Evolutionary conservation across 2,888 invertebrate genomes (phyloP), one percentile per base, ranked within the genome.

Genomic region (Altica lythri): DNA sequence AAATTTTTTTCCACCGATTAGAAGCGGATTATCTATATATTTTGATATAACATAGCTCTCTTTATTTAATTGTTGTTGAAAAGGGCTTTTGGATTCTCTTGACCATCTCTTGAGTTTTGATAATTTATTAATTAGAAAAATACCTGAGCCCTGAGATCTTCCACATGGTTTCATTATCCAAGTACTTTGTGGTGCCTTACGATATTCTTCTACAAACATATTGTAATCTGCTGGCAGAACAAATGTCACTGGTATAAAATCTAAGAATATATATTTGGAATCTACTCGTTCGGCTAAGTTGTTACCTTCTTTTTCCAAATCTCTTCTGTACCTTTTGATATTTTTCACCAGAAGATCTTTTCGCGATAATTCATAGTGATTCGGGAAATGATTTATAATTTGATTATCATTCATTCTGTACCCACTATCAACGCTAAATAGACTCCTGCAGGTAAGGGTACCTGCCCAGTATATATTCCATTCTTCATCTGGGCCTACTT

Each of bases 111-210:
- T 95, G 54, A 96, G 78, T 78, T 95, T 95, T 2, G 95, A 94
- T 55, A 96, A 79, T 79, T 95, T 95, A 75, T 96, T 96, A 66
- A 97, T 95, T 50, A 96, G 81, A 75, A 95, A 95, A 70, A 97
- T 96, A 29, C 96, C 96, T n/a, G 90, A 86, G 1, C 92, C 92
- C 74, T 92, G 92, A 1, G 95, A 95, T 78, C 95, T 92, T 18
- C 95, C 95, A 73, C 95, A 94, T 0, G 96, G 96, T 74, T 97
- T 96, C 89, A 96, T 93, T 61, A 97, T 97, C 96, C 96, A 97
- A 1, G 95, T 96, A 66, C 92, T 92, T 72, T 91, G 90, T 0
- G 95, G 95, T 61, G 89, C 90, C 78, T 94, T 95, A 47, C 95
- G 83, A 74, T 95, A 97, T 72, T 96, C 95, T 72, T 96, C 95